phyloP scores from a whole-genome alignment of 2,888 invertebrate genomes.

The Ceraclea dissimilis region DNA sequence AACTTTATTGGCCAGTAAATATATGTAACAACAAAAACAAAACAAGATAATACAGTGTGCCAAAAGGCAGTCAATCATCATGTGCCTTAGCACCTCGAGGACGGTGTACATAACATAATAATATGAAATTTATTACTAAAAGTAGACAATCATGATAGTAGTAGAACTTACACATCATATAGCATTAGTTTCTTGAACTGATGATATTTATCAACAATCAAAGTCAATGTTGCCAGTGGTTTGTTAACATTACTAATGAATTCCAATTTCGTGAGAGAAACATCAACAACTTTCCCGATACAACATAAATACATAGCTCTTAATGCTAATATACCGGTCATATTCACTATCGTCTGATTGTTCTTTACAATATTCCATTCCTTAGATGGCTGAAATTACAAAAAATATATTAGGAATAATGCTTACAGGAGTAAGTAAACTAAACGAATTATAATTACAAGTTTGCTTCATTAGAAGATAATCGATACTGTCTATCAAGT shows the following conservation, averaged over 20 bases:
- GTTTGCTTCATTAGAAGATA: too few relatives aligned
- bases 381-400: neutral
- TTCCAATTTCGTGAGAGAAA: constrained; percentile 13
- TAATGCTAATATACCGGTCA: constrained; percentile 11
- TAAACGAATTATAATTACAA: too few relatives aligned
- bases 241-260: constrained; percentile 11
- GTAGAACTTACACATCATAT: constrained; percentile 19
- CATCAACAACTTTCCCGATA: neutral
- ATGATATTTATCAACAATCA: constrained; percentile 22
- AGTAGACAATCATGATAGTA: neutral
- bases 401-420: neutral
- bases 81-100: too few relatives aligned
- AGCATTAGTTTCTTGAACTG: constrained; percentile 21
- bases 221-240: constrained; percentile 14
- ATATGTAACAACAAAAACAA: too few relatives aligned
- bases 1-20: too few relatives aligned
- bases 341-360: constrained; percentile 8
- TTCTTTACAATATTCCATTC: neutral
- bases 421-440: too few relatives aligned
- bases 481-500: too few relatives aligned
- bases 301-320: constrained; percentile 16
- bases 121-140: too few relatives aligned
- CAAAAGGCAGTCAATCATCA: neutral
- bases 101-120: too few relatives aligned
- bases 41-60: neutral